A percentile compares a stretch with the other conserved stretches of the same genome.
Conservation (phyloP, 1,140 invertebrate species). For the Pseudomyrmex pallidus region DNA sequence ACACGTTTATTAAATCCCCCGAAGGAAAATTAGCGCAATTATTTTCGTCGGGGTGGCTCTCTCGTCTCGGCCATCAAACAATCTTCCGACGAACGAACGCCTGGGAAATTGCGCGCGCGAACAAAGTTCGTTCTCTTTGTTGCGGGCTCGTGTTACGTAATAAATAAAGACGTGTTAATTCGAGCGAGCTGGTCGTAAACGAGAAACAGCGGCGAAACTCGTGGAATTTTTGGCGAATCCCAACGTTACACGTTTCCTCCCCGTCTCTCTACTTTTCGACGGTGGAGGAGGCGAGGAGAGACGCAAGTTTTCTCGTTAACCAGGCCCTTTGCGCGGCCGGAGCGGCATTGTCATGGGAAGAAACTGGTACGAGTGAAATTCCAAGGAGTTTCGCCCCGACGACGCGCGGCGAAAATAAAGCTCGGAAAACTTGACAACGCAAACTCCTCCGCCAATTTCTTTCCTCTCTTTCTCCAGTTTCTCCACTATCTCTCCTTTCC, state of each 20-base stretch:
- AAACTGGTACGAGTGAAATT: slow-evolving; percentile 58
- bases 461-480: not conserved
- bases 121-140: not conserved
- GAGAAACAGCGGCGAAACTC: slow-evolving; percentile 43
- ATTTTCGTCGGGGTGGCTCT: not conserved
- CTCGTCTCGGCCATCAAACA: not conserved
- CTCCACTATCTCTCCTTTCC: not conserved
- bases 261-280: too few species aligned
- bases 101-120: not conserved
- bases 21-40: slow-evolving; percentile 7
- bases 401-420: slow-evolving; percentile 52
- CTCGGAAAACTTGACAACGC: slow-evolving; percentile 59
- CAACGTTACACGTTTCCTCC: not conserved
- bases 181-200: slow-evolving; percentile 14
- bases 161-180: slow-evolving; percentile 14
- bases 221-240: slow-evolving; percentile 23
- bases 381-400: slow-evolving; percentile 39
- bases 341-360: slow-evolving; percentile 50
- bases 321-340: slow-evolving; percentile 52
- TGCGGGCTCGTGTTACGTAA: not conserved
- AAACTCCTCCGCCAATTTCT: slow-evolving; percentile 44
- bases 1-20: not conserved
- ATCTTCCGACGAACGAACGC: not conserved
- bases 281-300: not conserved
- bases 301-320: slow-evolving; percentile 59